A percentile compares a stretch with the other conserved stretches of the same genome.
phyloP scores from a whole-genome alignment of 2,888 invertebrate genomes.

The Arge pagana region DNA sequence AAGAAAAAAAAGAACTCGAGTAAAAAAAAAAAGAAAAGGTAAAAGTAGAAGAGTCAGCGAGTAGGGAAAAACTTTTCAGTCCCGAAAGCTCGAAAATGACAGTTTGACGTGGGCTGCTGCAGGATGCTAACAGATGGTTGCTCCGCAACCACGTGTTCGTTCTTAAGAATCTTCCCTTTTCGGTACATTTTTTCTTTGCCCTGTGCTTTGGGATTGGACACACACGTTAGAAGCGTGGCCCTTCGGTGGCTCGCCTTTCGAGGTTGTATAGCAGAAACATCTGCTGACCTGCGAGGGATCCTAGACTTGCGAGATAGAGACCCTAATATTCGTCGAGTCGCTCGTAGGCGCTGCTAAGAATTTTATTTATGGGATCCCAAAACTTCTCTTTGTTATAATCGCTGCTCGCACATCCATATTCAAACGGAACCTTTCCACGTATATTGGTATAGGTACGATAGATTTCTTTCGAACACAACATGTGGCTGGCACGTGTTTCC shows the following conservation, averaged over 20 bases:
- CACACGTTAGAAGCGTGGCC: conserved; percentile 19
- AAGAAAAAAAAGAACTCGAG: not conserved
- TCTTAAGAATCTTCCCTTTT: conserved; percentile 40
- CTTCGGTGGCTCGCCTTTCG: conserved; percentile 23
- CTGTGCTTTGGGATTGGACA: conserved; percentile 15
- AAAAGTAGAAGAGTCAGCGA: not conserved
- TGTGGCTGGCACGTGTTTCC: conserved; percentile 57
- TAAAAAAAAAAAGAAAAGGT: not conserved
- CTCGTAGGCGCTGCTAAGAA: conserved; percentile 5
- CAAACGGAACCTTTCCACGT: conserved; percentile 6
- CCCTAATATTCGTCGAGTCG: conserved; percentile 2
- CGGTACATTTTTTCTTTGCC: not conserved
- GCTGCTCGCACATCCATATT: conserved; percentile 21
- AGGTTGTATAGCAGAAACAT: conserved; percentile 38
- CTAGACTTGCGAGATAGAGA: conserved; percentile 18
- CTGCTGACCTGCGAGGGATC: conserved; percentile 33
- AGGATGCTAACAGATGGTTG: conserved; percentile 51
- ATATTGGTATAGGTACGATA: no score
- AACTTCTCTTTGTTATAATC: conserved; percentile 17
- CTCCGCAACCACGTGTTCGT: conserved; percentile 38
- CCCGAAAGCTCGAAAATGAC: conserved; percentile 19
- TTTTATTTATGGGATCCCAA: conserved; percentile 17
- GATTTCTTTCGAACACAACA: conserved; percentile 55
- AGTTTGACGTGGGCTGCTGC: conserved; percentile 23
- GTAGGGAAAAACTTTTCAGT: conserved; percentile 12